A percentile compares a stretch with the other conserved stretches of the same genome.
These are phyloP conservation scores for Megaceryle torquata DNA, from an alignment of 2,113 vertebrate species.

Conservation along the genomic window DNA sequence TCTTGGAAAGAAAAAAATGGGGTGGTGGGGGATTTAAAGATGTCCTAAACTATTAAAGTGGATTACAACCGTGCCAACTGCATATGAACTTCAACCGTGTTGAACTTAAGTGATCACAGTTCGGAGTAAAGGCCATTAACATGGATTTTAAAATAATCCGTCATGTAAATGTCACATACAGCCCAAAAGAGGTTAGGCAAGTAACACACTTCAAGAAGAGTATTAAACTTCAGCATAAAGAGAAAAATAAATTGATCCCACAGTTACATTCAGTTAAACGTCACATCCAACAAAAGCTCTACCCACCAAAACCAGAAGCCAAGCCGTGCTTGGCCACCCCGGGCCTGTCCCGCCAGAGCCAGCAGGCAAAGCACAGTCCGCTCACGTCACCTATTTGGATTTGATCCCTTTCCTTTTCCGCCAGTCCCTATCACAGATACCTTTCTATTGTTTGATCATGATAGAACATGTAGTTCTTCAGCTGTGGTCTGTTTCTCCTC, in stretches of 20 bases:
- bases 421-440: not conserved
- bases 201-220: not conserved
- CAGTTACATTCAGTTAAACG: conserved; percentile 18
- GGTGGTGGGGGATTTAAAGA: not conserved
- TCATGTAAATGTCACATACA: not conserved
- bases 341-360: not conserved
- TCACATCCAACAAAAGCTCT: not conserved
- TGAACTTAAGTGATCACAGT: conserved; percentile 13
- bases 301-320: not conserved
- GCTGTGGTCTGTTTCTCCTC: not conserved
- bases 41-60: not conserved
- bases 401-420: not conserved
- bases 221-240: not conserved
- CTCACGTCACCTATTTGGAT: not conserved
- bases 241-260: not conserved
- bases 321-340: not conserved
- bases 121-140: conserved; percentile 29
- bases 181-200: conserved; percentile 11
- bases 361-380: not conserved
- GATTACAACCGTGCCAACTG: not conserved
- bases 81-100: conserved; percentile 4
- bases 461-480: not conserved
- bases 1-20: not conserved
- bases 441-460: not conserved
- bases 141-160: conserved; percentile 17